Conservation (phyloP, 1,140 invertebrate genomes). For the Grapholita molesta region DNA sequence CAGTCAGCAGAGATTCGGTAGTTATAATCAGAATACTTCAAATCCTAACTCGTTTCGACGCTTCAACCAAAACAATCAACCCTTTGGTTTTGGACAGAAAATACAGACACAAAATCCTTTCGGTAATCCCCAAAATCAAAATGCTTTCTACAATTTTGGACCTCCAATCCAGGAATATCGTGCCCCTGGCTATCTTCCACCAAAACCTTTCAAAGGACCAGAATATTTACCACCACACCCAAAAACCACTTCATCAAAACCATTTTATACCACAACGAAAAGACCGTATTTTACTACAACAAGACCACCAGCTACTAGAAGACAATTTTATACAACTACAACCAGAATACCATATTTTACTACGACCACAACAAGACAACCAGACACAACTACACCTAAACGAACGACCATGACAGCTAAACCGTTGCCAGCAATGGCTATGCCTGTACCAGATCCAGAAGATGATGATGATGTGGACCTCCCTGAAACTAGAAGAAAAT, state of each 20-base stretch:
- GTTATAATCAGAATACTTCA: neutral
- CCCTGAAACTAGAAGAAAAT: neutral
- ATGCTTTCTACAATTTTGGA: neutral
- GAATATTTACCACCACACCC: neutral
- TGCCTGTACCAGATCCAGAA: neutral
- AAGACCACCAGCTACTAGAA: neutral
- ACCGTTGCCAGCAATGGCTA: neutral
- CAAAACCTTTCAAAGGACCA: neutral
- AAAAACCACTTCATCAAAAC: slow-evolving; percentile 4
- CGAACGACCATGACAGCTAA: too few relatives aligned
- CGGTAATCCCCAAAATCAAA: neutral
- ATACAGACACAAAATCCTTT: neutral
- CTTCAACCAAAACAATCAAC: neutral
- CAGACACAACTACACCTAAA: neutral
- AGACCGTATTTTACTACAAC: neutral
- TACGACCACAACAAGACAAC: neutral
- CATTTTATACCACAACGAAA: neutral
- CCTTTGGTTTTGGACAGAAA: neutral
- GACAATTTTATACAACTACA: neutral
- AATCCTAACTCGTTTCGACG: neutral
- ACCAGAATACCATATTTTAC: neutral
- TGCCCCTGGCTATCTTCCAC: too few relatives aligned
- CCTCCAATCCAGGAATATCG: neutral
- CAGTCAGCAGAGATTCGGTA: neutral
- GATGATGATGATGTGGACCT: neutral